These are phyloP conservation scores for Hippoglossus hippoglossus DNA, from an alignment of 2,797 vertebrate genomes.

Conservation along the genomic window DNA sequence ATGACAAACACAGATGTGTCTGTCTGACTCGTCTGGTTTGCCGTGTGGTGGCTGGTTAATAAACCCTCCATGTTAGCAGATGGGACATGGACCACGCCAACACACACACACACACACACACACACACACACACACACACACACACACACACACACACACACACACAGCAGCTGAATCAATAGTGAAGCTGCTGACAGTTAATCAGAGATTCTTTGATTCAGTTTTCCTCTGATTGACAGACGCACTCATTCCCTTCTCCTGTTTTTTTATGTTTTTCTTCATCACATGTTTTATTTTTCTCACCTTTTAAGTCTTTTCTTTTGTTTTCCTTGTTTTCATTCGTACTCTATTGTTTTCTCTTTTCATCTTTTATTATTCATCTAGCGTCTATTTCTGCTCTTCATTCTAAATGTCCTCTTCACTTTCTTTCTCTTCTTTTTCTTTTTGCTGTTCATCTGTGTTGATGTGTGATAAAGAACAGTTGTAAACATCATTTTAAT, in stretches of 20 bases:
- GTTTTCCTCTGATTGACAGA: too few relatives aligned
- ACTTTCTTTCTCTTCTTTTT: neutral
- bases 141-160: conserved; percentile 4
- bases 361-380: neutral
- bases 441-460: neutral
- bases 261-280: conserved; percentile 14
- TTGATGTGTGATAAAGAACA: too few relatives aligned
- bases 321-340: neutral
- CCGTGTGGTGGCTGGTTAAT: too few relatives aligned
- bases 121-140: conserved; percentile 16
- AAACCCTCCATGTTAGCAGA: conserved; percentile 41
- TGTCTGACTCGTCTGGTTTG: too few relatives aligned
- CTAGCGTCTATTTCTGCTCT: too few relatives aligned
- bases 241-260: neutral
- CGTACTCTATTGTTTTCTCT: neutral
- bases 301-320: neutral
- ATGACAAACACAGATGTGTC: too few relatives aligned
- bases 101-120: conserved; percentile 7
- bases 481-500: too few relatives aligned
- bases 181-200: conserved; percentile 63
- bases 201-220: conserved; percentile 45
- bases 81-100: conserved; percentile 17
- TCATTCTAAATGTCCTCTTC: neutral
- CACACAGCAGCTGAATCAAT: conserved; percentile 26
- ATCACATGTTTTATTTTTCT: too few relatives aligned